Evolutionary conservation across 2,797 vertebrate genomes (phyloP).

Genomic region (Betta splendens): DNA sequence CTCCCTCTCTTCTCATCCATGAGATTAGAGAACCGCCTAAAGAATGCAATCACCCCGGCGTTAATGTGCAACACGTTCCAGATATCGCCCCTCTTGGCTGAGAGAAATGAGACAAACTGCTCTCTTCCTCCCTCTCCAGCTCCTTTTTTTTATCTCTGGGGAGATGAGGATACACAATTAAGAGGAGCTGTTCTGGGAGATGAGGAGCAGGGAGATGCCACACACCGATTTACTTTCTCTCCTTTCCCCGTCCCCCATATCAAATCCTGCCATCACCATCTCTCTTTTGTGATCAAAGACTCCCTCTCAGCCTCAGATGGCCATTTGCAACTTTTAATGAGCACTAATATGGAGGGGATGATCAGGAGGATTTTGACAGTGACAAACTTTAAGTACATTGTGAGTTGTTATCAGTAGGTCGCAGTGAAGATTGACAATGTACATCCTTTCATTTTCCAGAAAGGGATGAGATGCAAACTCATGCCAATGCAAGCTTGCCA

Average conservation of each 20-base stretch:
- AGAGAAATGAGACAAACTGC: slow-evolving; percentile 80
- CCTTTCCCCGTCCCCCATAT: slow-evolving; percentile 64
- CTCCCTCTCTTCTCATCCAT: slow-evolving; percentile 77
- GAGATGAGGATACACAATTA: slow-evolving; percentile 81
- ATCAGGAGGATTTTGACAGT: slow-evolving; percentile 76
- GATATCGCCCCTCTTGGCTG: slow-evolving; percentile 77
- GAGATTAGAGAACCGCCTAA: slow-evolving; percentile 79
- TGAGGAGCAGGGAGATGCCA: slow-evolving; percentile 72
- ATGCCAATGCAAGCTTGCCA: slow-evolving; percentile 59
- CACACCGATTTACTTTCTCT: slow-evolving; percentile 71
- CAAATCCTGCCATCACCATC: slow-evolving; percentile 74
- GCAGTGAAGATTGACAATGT: slow-evolving; percentile 59
- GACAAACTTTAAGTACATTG: slow-evolving; percentile 74
- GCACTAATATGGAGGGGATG: slow-evolving; percentile 71
- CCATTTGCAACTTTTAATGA: slow-evolving; percentile 79
- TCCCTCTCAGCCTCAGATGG: slow-evolving; percentile 74
- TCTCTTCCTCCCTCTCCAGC: slow-evolving; percentile 77
- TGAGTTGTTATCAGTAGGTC: slow-evolving; percentile 73
- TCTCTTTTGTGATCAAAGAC: slow-evolving; percentile 77
- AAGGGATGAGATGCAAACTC: slow-evolving; percentile 59
- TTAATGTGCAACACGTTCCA: slow-evolving; percentile 79
- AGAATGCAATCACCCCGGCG: slow-evolving; percentile 80
- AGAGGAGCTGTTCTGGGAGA: slow-evolving; percentile 74
- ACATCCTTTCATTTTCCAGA: slow-evolving; percentile 66
- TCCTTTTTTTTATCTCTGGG: slow-evolving; percentile 77